Percentiles rank a stretch among this genome's conserved stretches.
phyloP scores from a whole-genome alignment of 2,797 vertebrate species.

The Poecilia picta region DNA sequence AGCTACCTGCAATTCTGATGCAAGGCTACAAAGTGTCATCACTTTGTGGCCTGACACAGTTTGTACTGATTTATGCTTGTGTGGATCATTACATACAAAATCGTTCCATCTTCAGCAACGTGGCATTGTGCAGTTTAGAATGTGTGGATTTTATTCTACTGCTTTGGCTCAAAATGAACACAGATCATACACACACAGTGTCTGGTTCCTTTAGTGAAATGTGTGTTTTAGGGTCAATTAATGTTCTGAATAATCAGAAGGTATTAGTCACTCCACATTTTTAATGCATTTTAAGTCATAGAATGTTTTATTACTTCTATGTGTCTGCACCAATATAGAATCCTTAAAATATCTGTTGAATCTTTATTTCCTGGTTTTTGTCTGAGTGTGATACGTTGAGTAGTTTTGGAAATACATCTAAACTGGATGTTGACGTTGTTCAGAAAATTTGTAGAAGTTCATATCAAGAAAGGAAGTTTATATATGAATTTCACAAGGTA shows the following conservation, averaged over 20 bases:
- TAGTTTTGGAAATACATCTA: background rate
- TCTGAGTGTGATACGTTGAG: background rate
- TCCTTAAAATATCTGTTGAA: background rate
- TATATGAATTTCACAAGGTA: background rate
- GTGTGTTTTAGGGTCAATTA: constrained; percentile 52
- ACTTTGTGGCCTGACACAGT: constrained; percentile 60
- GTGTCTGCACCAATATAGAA: background rate
- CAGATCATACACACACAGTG: constrained; percentile 27
- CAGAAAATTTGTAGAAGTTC: background rate
- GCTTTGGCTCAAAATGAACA: constrained; percentile 33
- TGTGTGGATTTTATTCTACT: constrained; percentile 48
- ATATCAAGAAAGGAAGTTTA: background rate
- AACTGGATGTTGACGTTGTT: background rate
- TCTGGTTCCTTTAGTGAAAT: constrained; percentile 45
- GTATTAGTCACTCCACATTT: background rate
- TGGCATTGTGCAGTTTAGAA: constrained; percentile 7
- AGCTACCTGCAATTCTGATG: constrained; percentile 42
- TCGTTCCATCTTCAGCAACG: constrained; percentile 59
- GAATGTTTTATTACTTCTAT: background rate
- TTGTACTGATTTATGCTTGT: constrained; percentile 71
- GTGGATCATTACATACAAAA: constrained; percentile 62
- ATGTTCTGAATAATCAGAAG: constrained; percentile 47
- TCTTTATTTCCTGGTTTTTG: background rate
- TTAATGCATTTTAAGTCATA: background rate
- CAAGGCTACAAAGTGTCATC: constrained; percentile 23